These are phyloP conservation scores for Boloria selene DNA, from an alignment of 2,888 invertebrate species.

Conservation along the genomic window DNA sequence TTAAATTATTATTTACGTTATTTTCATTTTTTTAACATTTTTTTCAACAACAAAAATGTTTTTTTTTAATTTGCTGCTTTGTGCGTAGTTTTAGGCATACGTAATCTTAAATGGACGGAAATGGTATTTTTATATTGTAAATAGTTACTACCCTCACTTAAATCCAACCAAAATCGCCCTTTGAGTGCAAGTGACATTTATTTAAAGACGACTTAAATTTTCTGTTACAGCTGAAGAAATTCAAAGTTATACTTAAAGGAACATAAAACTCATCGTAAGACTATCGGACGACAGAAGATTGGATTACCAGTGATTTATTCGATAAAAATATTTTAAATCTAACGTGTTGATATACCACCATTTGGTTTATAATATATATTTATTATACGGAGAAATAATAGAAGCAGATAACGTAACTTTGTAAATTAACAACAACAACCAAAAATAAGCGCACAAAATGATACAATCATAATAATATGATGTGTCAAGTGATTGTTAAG, in stretches of 20 bases:
- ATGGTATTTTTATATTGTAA: too few species aligned
- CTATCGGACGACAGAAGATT: slow-evolving; percentile 18
- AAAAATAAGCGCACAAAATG: too few species aligned
- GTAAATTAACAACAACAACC: too few species aligned
- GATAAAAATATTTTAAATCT: slow-evolving; percentile 24
- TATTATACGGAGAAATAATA: neutral
- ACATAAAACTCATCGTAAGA: slow-evolving; percentile 11
- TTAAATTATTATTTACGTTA: neutral
- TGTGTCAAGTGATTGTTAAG: neutral
- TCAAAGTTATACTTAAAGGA: slow-evolving; percentile 25
- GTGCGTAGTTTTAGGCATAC: too few species aligned
- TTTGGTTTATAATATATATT: slow-evolving; percentile 11
- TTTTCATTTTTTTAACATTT: too few species aligned
- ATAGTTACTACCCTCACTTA: too few species aligned
- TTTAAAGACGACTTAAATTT: slow-evolving; percentile 18
- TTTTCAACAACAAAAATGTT: too few species aligned
- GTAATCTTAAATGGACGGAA: too few species aligned
- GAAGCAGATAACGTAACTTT: neutral
- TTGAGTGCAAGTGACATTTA: neutral
- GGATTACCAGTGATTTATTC: slow-evolving; percentile 2
- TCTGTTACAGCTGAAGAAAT: slow-evolving; percentile 36
- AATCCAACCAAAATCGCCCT: neutral
- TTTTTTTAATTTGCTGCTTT: too few species aligned
- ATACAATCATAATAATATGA: neutral
- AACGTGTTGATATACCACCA: slow-evolving; percentile 5